These are phyloP conservation scores for Sussaba pulchella DNA, from an alignment of 2,888 invertebrate species.

Conservation along the genomic window DNA sequence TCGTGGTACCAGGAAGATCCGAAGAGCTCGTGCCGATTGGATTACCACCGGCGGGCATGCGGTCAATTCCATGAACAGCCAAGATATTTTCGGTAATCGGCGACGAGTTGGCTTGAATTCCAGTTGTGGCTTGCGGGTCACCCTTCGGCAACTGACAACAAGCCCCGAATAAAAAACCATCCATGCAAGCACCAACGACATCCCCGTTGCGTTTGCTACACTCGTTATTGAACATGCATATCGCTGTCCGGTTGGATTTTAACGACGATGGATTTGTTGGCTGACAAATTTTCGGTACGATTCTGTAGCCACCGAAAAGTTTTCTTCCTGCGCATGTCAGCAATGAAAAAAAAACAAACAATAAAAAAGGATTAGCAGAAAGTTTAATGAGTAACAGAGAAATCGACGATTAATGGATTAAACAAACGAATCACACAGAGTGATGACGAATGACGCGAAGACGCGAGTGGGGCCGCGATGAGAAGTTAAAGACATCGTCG, in stretches of 20 bases:
- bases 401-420: conserved; percentile 1
- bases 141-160: conserved; percentile 91
- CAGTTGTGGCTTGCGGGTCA: conserved; percentile 69
- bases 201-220: conserved; percentile 92
- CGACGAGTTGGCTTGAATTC: conserved; percentile 77
- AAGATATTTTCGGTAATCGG: conserved; percentile 70
- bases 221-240: conserved; percentile 98
- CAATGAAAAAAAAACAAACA: conserved; percentile 12
- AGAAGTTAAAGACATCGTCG: conserved; percentile 1
- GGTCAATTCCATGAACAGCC: conserved; percentile 79
- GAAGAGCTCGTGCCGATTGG: conserved; percentile 73
- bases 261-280: conserved; percentile 88
- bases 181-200: conserved; percentile 96
- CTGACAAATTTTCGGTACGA: conserved; percentile 93
- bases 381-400: neutral
- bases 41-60: conserved; percentile 81
- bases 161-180: conserved; percentile 96
- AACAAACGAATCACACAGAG: conserved; percentile 3
- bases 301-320: conserved; percentile 94
- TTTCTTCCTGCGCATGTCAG: conserved; percentile 85
- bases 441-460: neutral
- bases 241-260: conserved; percentile 89
- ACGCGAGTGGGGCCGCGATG: conserved; percentile 26
- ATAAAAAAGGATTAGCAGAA: conserved; percentile 20
- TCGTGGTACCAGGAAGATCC: conserved; percentile 39